Percentiles rank a stretch among this genome's conserved stretches.
Evolutionary conservation across 2,113 vertebrate genomes (phyloP).

Genomic region (Channa argus): DNA sequence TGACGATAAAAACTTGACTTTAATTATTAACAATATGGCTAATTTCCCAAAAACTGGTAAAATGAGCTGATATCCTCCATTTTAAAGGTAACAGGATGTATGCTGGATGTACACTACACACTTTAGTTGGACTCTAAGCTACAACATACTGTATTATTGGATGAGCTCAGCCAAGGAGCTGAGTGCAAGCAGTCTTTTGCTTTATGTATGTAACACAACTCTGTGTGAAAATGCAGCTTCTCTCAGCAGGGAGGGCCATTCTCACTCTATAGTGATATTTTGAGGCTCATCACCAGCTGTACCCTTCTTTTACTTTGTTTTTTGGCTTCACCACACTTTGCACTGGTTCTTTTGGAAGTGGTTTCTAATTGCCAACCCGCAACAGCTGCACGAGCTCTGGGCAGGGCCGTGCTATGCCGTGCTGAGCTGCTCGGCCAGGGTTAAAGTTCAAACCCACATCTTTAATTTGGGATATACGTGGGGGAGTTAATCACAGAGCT

Average conservation of each 20-base stretch:
- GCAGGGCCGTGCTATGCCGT: conserved; percentile 19
- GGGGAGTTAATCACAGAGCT: conserved; percentile 65
- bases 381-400: conserved; percentile 64
- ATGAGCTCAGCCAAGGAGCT: too few species aligned
- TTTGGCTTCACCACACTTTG: conserved; percentile 31
- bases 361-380: conserved; percentile 68
- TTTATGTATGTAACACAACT: too few species aligned
- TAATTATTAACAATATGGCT: too few species aligned
- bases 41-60: too few species aligned
- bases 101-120: too few species aligned
- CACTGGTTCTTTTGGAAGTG: conserved; percentile 5
- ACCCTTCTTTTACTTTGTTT: conserved; percentile 23
- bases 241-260: conserved; percentile 3
- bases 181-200: too few species aligned
- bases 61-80: too few species aligned
- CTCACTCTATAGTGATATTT: conserved; percentile 27
- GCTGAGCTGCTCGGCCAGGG: conserved; percentile 43
- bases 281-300: conserved; percentile 35
- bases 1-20: too few species aligned
- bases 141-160: too few species aligned
- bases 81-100: too few species aligned
- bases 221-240: not conserved
- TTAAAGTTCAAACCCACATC: conserved; percentile 55
- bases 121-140: too few species aligned
- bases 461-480: conserved; percentile 72